These are phyloP conservation scores for Papilio polyxenes DNA, from an alignment of 1,140 invertebrate genomes.

Conservation along the genomic window DNA sequence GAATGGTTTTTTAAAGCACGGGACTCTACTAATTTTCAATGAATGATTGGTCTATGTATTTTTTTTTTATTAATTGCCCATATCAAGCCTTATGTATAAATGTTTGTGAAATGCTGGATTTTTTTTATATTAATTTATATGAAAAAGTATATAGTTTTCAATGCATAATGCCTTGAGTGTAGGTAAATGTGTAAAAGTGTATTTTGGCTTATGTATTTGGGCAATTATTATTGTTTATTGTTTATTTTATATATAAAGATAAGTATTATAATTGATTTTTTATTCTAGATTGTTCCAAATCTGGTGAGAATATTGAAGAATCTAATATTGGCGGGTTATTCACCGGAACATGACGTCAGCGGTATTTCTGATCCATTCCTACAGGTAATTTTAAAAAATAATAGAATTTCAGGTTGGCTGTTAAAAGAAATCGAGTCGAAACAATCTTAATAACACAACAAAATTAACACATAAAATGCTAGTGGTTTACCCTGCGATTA, in stretches of 20 bases:
- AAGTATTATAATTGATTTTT: constrained; percentile 42
- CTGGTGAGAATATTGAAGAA: constrained; percentile 99
- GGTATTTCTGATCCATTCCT: constrained; percentile 99
- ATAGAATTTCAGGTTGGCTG: too few species aligned
- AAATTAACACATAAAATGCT: too few species aligned
- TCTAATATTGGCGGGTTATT: constrained; percentile 98
- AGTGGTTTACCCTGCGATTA: too few species aligned
- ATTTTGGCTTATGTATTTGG: constrained; percentile 51
- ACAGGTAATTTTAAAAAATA: constrained; percentile 84
- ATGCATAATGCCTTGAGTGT: constrained; percentile 51
- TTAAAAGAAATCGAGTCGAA: too few species aligned
- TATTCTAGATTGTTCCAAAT: constrained; percentile 97
- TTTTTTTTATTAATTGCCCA: constrained; percentile 39
- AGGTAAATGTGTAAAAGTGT: constrained; percentile 40
- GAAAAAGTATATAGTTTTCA: constrained; percentile 43
- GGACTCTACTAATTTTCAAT: constrained; percentile 16
- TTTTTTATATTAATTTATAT: constrained; percentile 35
- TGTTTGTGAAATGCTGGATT: constrained; percentile 40
- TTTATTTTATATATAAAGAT: constrained; percentile 27
- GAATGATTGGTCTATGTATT: background rate
- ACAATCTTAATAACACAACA: too few species aligned
- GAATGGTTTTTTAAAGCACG: constrained; percentile 24
- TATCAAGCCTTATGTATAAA: constrained; percentile 46
- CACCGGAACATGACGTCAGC: constrained; percentile 99
- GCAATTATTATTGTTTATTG: constrained; percentile 36